These are phyloP conservation scores for Phymanthus crucifer DNA, from an alignment of 92 coral and sea anemone species.

Conservation along the genomic window DNA sequence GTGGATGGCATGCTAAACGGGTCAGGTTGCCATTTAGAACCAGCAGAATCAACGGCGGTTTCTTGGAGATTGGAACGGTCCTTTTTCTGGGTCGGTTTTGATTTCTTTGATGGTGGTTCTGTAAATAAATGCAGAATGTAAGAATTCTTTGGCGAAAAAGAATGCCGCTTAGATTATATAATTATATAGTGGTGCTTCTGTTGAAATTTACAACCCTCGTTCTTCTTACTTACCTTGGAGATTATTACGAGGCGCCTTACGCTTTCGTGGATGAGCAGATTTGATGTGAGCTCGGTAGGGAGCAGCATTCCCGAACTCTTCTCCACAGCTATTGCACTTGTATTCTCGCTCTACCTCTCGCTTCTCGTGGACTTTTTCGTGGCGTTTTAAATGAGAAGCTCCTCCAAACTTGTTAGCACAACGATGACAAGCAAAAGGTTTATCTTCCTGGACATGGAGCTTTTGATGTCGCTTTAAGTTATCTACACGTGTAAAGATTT, in stretches of 20 bases:
- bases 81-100: neutral
- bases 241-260: neutral
- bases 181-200: neutral
- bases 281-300: no score
- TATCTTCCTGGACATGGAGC: no score
- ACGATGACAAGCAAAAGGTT: no score
- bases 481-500: neutral
- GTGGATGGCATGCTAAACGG: constrained; percentile 1
- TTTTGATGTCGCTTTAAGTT: no score
- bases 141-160: neutral
- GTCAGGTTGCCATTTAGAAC: constrained; percentile 39
- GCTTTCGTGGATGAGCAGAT: no score
- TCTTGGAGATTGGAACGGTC: constrained; percentile 1
- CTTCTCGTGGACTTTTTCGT: constrained; percentile 19
- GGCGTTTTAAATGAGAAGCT: no score
- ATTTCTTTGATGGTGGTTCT: constrained; percentile 25
- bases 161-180: neutral
- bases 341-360: neutral
- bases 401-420: constrained; percentile 4
- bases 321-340: constrained; percentile 35
- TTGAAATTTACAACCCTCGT: no score
- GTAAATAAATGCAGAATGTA: neutral
- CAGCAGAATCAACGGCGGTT: neutral
- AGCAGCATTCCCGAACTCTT: constrained; percentile 21
- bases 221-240: constrained; percentile 11